These are phyloP conservation scores for Oostethus manadensis DNA, from an alignment of 2,113 vertebrate species.

Conservation along the genomic window DNA sequence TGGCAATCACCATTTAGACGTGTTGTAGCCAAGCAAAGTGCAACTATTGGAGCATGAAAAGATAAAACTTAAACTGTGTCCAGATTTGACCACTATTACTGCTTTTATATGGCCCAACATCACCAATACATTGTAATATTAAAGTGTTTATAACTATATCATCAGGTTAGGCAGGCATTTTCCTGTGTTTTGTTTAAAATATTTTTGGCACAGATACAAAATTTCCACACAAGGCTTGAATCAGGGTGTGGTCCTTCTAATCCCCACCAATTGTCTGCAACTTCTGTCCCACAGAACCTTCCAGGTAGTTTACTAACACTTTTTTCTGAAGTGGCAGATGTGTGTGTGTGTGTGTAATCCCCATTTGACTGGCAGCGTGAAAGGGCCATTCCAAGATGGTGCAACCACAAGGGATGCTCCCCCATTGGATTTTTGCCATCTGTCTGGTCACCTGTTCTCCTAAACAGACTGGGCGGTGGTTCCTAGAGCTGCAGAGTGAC, in stretches of 20 bases:
- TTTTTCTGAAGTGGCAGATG: constrained; percentile 13
- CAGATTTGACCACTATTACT: not conserved
- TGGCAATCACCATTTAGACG: constrained; percentile 11
- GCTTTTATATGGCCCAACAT: not conserved
- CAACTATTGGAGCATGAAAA: not conserved
- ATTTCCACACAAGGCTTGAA: constrained; percentile 6
- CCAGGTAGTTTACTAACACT: constrained; percentile 38
- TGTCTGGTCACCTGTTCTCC: constrained; percentile 60
- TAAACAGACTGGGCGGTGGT: constrained; percentile 48
- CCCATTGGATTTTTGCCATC: constrained; percentile 57
- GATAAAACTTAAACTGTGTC: not conserved
- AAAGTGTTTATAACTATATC: not conserved
- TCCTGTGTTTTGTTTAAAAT: constrained; percentile 11
- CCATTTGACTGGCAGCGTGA: constrained; percentile 67
- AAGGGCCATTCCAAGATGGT: constrained; percentile 48
- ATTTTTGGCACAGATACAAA: constrained; percentile 18
- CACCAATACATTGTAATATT: not conserved
- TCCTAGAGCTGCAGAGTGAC: constrained; percentile 22
- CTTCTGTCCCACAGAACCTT: constrained; percentile 38
- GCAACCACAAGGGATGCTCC: constrained; percentile 46
- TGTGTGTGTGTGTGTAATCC: constrained; percentile 53
- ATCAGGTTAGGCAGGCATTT: not conserved
- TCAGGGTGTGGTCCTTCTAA: constrained; percentile 63
- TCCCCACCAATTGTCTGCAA: constrained; percentile 69
- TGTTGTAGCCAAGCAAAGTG: constrained; percentile 1